Evolutionary conservation across 2,113 vertebrate genomes (phyloP), one percentile per base, ranked within the genome.

Genomic region (Pimephales promelas): DNA sequence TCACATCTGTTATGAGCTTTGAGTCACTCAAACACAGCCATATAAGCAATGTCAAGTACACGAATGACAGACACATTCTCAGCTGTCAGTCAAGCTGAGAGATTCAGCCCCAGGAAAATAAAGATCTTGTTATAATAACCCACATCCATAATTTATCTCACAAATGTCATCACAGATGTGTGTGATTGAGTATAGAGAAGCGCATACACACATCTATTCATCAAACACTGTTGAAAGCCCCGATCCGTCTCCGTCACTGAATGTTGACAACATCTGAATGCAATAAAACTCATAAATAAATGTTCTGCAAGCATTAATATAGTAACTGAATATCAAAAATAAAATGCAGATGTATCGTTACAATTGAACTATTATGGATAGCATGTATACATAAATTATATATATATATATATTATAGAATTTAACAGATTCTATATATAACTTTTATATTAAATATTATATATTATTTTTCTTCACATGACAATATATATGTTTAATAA

Each of bases 131-230:
- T 54, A 54, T 22, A 22, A 54, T 54, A 54, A 54, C 18, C 6
- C 52, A 22, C 52, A 54, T 78, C 36, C 54, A 79, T 59, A 36
- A n/a, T n/a, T 57, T 34, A 8, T 34, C 28, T 76, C 28, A 76
- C 18, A 22, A 56, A 36, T 34, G 18, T 75, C 73, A 75, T 34
- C 28, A 56, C 10, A 36, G 3, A 31, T 76, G 49, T 56, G 49
- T 36, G 11, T 56, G 28, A 52, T 20, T 52, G 49, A 52, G 71
- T 28, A 52, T 9, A 74, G 45, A 74, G 45, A 13, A 34, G 49
- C 26, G 4, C 26, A 66, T 10, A 3, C 14, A 66, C 16, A 66
- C 7, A 31, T 31, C 61, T 64, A 16, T 16, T 16, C 13, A 62
- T 62, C 26, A 6, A 6, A 61, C 24, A 28, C 1, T 28, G 26